Percentiles rank a stretch among this genome's conserved stretches.
Conservation (phyloP, 2,797 vertebrate genomes). For the Phylloscopus collybita region DNA sequence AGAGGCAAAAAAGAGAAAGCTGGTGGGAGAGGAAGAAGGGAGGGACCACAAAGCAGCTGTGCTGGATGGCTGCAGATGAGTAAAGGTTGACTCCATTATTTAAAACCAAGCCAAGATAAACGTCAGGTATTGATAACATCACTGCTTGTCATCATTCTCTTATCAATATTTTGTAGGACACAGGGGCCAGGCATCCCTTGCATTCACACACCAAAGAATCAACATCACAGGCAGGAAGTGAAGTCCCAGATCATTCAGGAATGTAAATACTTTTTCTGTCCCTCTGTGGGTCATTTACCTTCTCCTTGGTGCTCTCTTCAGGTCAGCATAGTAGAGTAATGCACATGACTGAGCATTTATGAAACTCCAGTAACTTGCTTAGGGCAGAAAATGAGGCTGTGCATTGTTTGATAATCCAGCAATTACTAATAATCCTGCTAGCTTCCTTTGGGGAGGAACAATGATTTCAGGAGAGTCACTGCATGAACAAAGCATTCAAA, state of each 20-base stretch:
- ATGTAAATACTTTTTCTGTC: background rate
- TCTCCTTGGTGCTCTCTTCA: background rate
- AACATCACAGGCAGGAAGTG: background rate
- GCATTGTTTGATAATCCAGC: background rate
- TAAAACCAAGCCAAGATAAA: background rate
- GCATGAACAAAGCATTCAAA: background rate
- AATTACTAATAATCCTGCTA: background rate
- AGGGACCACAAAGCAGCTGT: background rate
- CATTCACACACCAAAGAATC: background rate
- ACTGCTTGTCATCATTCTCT: background rate
- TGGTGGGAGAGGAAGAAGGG: background rate
- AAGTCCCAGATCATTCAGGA: background rate
- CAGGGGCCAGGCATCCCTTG: background rate
- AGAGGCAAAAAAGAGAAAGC: background rate
- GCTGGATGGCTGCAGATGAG: background rate
- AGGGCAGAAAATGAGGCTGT: slow-evolving; percentile 4
- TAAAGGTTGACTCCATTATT: background rate
- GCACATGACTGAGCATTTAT: background rate
- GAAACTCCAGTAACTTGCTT: background rate
- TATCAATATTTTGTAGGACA: background rate
- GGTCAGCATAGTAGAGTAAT: background rate
- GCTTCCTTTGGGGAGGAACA: slow-evolving; percentile 2
- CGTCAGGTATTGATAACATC: background rate
- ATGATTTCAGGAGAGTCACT: background rate
- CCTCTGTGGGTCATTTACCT: background rate